Base-by-base conservation (phyloP, 2,888 invertebrate species). In the Tetranychus truncatus region DNA sequence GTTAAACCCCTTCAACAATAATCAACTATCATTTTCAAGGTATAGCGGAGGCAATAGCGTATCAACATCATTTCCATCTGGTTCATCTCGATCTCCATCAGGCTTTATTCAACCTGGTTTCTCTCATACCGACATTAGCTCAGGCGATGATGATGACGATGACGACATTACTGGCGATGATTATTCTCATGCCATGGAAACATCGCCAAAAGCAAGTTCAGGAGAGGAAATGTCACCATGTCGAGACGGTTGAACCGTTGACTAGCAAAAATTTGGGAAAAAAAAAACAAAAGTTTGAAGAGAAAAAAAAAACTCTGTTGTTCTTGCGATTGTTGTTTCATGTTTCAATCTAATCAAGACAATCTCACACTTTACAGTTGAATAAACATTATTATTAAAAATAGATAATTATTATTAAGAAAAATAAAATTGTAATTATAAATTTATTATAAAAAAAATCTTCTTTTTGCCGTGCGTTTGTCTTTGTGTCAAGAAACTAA, bases 31-130 rank as follows among this genome's bases (percentile, higher is more conserved):
- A 55, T 55, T 15, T 5, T 55, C 55, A 55, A 72, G 72, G 72
- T 72, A 72, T 46, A 72, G 72, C 45, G 72, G 72, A 15, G 72
- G 72, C n/a, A 72, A 72, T 72, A 72, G 45, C 20, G 45, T 15
- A 45, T 15, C n/a, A 18, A 18, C 71, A 21, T 21, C 45, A n/a
- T 45, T 45, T 46, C 45, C 72, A 15, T 46, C 72, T n/a, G 72
- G 45, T 20, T 72, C 72, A 45, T 8, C 45, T 9, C 45, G 45
- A 44, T 44, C 45, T 18, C 34, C 72, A 18, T 18, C 44, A 20
- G 20, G 21, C 20, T 20, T 72, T n/a, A 72, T 72, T 20, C 45
- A 72, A 72, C n/a, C 72, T 72, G 72, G 45, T n/a, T 72, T 72
- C 45, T 18, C 71, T 34, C 66, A 66, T 66, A 18, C 69, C 8